Evolutionary conservation across 2,888 invertebrate genomes (phyloP), one percentile per base, ranked within the genome.

Genomic region (Diaphora mendica): DNA sequence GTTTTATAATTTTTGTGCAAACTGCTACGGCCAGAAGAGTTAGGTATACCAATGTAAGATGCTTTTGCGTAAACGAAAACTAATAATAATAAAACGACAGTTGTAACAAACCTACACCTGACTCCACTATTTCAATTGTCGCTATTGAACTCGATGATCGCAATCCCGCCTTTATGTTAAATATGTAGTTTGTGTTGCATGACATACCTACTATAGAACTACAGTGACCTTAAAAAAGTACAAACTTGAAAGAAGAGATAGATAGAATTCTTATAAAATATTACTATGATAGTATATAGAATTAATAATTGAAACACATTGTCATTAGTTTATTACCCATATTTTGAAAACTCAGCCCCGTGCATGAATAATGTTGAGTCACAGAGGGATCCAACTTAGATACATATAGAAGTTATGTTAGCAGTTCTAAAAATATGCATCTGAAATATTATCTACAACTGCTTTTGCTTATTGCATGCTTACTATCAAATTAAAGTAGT

Each of bases 141-240:
- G 82, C 82, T 87, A 86, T 86, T 87, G 79, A 89, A 92, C 91
- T 90, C 95, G 95, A 95, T 95, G 95, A 94, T 95, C 95, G 95
- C 95, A 95, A 91, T 94, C 95, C 95, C 95, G 94, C 94, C 90
- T 91, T 82, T 86, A 77, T 90, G 87, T 91, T 89, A 85, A 89
- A 82, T 82, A 83, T 84, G 89, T 92, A 92, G 91, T 91, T 85
- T 89, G 88, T 91, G 88, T 86, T 94, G 93, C 93, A 94, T 93
- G 94, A 86, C 86, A 85, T 84, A 84, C n/a, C n/a, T n/a, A n/a
- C 87, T 88, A 87, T 90, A 89, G 86, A 80, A 48, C 55, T 72
- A 66, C 82, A 79, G 82, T 77, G 55, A 55, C 20, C 33, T 33
- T 62, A 70, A 72, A 64, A 42, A 44, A 11, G 23, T 17, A 42